phyloP scores from a whole-genome alignment of 2,888 invertebrate genomes.

The Rugalucina vietnamica region DNA sequence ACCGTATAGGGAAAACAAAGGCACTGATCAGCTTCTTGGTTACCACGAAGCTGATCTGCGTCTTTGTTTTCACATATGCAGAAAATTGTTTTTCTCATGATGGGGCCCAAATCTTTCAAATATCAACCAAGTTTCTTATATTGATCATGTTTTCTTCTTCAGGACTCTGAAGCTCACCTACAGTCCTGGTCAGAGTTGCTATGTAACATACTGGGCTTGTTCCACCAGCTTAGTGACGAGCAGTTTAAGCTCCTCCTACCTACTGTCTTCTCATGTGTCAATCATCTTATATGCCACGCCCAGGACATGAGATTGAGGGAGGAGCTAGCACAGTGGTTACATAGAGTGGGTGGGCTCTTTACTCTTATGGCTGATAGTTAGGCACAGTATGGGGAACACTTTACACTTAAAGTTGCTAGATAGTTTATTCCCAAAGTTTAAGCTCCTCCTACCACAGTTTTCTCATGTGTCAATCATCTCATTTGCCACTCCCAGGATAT shows the following conservation, averaged over 20 bases:
- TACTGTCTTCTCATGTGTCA: conserved; percentile 86
- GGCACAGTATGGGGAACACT: no score
- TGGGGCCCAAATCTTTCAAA: no score
- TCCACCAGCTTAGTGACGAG: conserved; percentile 85
- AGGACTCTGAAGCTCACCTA: conserved; percentile 94
- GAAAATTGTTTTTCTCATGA: no score
- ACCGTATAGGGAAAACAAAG: no score
- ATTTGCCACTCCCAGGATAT: conserved; percentile 86
- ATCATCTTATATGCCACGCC: conserved; percentile 86
- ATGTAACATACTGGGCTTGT: conserved; percentile 92
- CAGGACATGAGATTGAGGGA: conserved; percentile 86
- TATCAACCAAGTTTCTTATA: no score
- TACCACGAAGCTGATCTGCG: no score
- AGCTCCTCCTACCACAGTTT: conserved; percentile 87
- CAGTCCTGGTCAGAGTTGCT: conserved; percentile 91
- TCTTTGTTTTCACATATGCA: no score
- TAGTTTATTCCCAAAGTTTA: no score
- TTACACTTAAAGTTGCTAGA: no score
- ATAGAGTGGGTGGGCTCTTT: conserved; percentile 83
- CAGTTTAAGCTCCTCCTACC: conserved; percentile 86
- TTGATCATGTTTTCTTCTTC: no score
- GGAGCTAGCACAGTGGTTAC: conserved; percentile 86
- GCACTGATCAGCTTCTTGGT: no score
- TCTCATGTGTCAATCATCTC: conserved; percentile 86
- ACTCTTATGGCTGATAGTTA: background rate